These are phyloP conservation scores for Mastomys coucha DNA, from an alignment of 2,113 vertebrate genomes.

Conservation along the genomic window DNA sequence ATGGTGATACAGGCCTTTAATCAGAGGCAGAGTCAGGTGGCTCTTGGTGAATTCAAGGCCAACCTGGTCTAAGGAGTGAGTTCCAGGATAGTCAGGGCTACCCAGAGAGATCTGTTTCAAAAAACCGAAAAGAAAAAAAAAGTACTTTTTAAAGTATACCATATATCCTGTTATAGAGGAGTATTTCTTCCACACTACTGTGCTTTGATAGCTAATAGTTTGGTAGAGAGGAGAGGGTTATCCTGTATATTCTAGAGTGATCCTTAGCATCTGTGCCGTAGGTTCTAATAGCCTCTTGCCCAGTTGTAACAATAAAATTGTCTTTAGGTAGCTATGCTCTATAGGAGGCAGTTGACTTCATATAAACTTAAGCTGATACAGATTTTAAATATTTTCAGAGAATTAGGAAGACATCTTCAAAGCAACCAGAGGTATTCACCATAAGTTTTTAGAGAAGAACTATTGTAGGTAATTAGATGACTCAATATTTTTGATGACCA, in stretches of 20 bases:
- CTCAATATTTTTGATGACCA: conserved; percentile 19
- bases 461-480: not conserved
- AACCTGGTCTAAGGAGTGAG: not conserved
- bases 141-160: not conserved
- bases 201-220: conserved; percentile 15
- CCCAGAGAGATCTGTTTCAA: not conserved
- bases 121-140: not conserved
- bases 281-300: not conserved
- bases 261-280: conserved; percentile 8
- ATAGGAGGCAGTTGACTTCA: not conserved
- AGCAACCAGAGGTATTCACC: not conserved
- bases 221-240: not conserved
- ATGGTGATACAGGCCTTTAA: not conserved
- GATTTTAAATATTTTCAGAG: conserved; percentile 50
- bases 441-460: conserved; percentile 43
- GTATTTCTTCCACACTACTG: conserved; percentile 18
- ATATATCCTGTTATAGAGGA: not conserved
- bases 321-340: not conserved
- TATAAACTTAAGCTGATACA: conserved; percentile 30
- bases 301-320: not conserved
- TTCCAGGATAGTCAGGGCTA: not conserved
- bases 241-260: not conserved
- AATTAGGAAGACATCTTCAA: conserved; percentile 1
- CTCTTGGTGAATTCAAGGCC: not conserved
- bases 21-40: not conserved